A percentile compares a stretch with the other conserved stretches of the same genome.
phyloP scores from a whole-genome alignment of 1,140 invertebrate genomes.

The Stenopsyche tienmushanensis region DNA sequence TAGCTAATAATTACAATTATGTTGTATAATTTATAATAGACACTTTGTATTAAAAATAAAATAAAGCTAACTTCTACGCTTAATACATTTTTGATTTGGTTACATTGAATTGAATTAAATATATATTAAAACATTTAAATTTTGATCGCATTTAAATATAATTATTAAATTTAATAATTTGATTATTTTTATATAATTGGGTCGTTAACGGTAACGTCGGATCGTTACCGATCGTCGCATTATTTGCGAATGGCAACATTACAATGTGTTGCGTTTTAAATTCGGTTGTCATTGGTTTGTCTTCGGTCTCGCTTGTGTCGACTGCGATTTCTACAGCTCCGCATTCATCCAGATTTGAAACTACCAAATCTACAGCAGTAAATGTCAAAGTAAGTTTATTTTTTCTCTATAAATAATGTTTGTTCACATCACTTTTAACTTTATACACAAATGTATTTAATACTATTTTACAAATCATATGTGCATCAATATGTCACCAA shows the following conservation, averaged over 20 bases:
- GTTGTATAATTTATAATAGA: too few species aligned
- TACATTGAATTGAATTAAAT: neutral
- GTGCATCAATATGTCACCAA: too few species aligned
- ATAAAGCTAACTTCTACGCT: too few species aligned
- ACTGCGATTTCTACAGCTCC: neutral
- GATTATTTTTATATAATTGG: neutral
- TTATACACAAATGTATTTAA: too few species aligned
- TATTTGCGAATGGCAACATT: neutral
- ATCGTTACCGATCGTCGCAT: too few species aligned
- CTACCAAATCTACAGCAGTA: constrained; percentile 50
- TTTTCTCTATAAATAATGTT: too few species aligned
- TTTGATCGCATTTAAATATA: neutral
- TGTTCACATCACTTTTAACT: too few species aligned
- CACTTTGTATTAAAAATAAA: too few species aligned
- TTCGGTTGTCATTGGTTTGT: neutral
- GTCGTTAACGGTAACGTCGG: too few species aligned
- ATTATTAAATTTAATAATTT: neutral
- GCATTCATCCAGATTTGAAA: neutral
- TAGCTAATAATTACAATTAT: too few species aligned
- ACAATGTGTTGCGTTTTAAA: neutral
- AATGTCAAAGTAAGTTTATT: constrained; percentile 68
- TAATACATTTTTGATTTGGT: too few species aligned
- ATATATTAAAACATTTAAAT: neutral
- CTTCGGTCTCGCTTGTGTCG: neutral
- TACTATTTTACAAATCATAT: too few species aligned